These are phyloP conservation scores for Sussaba pulchella DNA, from an alignment of 2,888 invertebrate genomes.

Conservation along the genomic window DNA sequence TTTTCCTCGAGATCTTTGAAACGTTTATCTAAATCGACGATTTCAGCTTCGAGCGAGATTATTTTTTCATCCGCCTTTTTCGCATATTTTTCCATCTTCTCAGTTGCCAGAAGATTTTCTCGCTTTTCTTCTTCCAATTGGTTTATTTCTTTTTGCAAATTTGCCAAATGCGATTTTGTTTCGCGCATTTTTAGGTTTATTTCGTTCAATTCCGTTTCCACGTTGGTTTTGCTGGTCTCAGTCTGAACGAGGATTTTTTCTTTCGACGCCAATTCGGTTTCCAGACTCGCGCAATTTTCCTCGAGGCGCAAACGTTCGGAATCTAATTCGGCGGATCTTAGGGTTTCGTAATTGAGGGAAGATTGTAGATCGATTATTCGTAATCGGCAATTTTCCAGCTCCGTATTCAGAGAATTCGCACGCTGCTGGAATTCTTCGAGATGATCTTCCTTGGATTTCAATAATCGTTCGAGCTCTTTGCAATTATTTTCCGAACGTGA, in stretches of 20 bases:
- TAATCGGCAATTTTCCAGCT: slow-evolving; percentile 18
- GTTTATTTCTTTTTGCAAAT: not conserved
- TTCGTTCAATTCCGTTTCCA: slow-evolving; percentile 6
- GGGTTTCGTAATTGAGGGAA: slow-evolving; percentile 6
- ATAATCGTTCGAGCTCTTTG: slow-evolving; percentile 41
- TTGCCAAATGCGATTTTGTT: slow-evolving; percentile 9
- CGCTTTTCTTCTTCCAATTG: slow-evolving; percentile 33
- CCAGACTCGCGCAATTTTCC: not conserved
- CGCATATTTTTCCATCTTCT: slow-evolving; percentile 26
- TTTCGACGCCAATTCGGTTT: slow-evolving; percentile 4
- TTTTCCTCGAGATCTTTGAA: slow-evolving; percentile 57
- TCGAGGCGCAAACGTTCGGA: not conserved
- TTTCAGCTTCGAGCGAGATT: slow-evolving; percentile 12
- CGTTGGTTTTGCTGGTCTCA: not conserved
- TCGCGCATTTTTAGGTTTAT: slow-evolving; percentile 3
- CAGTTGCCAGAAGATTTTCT: slow-evolving; percentile 6
- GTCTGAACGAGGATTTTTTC: not conserved
- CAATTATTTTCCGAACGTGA: slow-evolving; percentile 12
- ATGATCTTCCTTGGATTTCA: slow-evolving; percentile 25
- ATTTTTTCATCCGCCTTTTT: slow-evolving; percentile 36
- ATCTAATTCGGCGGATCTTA: slow-evolving; percentile 16
- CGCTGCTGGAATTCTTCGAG: slow-evolving; percentile 13
- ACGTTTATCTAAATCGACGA: slow-evolving; percentile 10
- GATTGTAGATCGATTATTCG: slow-evolving; percentile 32
- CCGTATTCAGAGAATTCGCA: slow-evolving; percentile 5